Base-by-base conservation (phyloP, 2,113 vertebrate genomes). In the Muntiacus reevesi region DNA sequence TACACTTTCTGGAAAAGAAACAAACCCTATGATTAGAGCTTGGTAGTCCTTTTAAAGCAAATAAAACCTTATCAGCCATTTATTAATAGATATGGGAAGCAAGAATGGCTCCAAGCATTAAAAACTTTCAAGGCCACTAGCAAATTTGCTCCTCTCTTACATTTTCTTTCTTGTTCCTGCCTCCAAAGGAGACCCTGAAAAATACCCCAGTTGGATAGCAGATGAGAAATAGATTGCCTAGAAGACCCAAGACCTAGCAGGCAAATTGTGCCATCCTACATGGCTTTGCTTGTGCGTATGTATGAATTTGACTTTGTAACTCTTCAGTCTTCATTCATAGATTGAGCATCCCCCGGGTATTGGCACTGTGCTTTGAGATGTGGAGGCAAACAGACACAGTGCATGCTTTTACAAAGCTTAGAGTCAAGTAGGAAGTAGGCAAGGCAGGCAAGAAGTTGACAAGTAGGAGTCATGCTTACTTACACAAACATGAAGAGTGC, bases 1-100 rank as follows among this genome's bases (percentile, higher is more conserved):
- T 97, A 96, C 57, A 15, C 92, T 95, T 91, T 95, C 96, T 97
- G 93, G 78, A 95, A 97, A 94, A 98, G 82, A 96, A 97, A 96
- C 25, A 97, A 97, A 87, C 91, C 89, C 45, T 84, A n/a, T 97
- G 96, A 95, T 97, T 98, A 97, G 93, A 97, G 93, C 55, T 89
- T 89, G 86, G 60, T 94, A 93, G 96, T 93, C 86, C 89, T 95
- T 97, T 91, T 95, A 98, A 98, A 96, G 96, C 91, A 92, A 97
- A 97, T 95, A 97, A 94, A 98, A 95, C 88, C 79, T 89, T 91
- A 97, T 95, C 96, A 97, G 91, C n/a, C 71, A 74, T 27, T 97
- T 91, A 89, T 89, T 97, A 94, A 96, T 86, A 91, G 55, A 52
- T 74, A 62, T 17, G 55, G 67, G 40, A 92, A 93, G 82, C 33